Base-by-base conservation (phyloP, 2,888 invertebrate genomes). In the Agelastica alni region DNA sequence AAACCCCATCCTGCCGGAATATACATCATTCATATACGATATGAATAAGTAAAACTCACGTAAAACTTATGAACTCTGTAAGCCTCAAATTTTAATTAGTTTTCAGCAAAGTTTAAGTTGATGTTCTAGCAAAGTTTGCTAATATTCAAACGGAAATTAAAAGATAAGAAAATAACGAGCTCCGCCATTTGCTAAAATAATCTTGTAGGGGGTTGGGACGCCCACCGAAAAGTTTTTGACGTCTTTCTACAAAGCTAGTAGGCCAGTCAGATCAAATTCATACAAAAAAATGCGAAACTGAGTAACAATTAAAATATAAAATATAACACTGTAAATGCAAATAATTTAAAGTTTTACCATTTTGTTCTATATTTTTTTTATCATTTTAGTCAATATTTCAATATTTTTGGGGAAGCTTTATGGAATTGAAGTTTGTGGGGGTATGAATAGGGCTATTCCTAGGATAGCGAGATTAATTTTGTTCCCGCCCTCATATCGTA, bases 51-150 rank as follows among this genome's bases (percentile, higher is more conserved):
- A 75, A 75, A 74, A 73, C 71, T 72, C 66, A 69, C 70, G 72
- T 72, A 73, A 74, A 74, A 74, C 73, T 74, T 74, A 58, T 56
- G 63, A 69, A 70, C 70, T 71, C 69, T 66, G 66, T 66, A 63
- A 69, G 70, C 68, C 71, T 74, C 73, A 72, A 75, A 77, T 77
- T 77, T 76, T 75, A 76, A 76, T 76, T 76, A 76, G 75, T 76
- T 76, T 76, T 76, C 73, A 69, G 67, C 60, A 56, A 63, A 61
- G 68, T 62, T 62, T 55, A 51, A 59, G 54, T 61, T 54, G 59
- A 61, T 57, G 58, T 48, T 59, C 59, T 59, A 43, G 58, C 57
- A 51, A 68, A 68, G 66, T 67, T 67, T 67, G 62, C 64, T 67
- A 66, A 68, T 68, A 68, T 75, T 72, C 72, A 70, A 74, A 71